Evolutionary conservation across 2,113 vertebrate species (phyloP).

Genomic region (Apistogramma diplotaenia): DNA sequence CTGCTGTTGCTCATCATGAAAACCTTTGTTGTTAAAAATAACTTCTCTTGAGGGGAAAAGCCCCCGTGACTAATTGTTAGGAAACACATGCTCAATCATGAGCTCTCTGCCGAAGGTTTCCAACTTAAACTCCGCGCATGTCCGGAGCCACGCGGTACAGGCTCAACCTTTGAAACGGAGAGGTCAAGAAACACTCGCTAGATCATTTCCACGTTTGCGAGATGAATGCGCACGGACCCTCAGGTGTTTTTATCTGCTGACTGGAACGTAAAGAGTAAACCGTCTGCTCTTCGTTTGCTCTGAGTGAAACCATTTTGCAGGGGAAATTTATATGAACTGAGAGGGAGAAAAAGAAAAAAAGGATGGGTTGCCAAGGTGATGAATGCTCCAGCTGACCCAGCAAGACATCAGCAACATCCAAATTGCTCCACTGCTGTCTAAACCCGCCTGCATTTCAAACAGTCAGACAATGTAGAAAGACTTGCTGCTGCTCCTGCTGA

Average conservation of each 20-base stretch:
- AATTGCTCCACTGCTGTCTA: slow-evolving; percentile 28
- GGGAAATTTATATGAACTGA: slow-evolving; percentile 39
- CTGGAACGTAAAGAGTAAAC: neutral
- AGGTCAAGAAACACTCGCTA: slow-evolving; percentile 62
- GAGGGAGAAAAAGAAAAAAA: neutral
- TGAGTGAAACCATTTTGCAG: slow-evolving; percentile 1
- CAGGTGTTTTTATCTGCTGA: neutral
- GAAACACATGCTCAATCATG: slow-evolving; percentile 58
- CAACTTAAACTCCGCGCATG: slow-evolving; percentile 19
- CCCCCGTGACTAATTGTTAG: slow-evolving; percentile 52
- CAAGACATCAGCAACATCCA: slow-evolving; percentile 48
- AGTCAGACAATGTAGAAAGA: neutral
- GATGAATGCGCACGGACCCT: neutral
- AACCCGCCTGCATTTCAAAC: slow-evolving; percentile 8
- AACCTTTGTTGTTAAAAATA: slow-evolving; percentile 73
- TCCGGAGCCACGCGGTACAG: slow-evolving; percentile 19
- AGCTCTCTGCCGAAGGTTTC: slow-evolving; percentile 27
- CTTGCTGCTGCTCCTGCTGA: slow-evolving; percentile 8
- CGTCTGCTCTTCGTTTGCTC: neutral
- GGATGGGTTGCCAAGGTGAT: slow-evolving; percentile 64
- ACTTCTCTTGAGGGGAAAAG: slow-evolving; percentile 44
- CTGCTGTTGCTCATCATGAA: slow-evolving; percentile 36
- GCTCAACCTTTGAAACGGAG: slow-evolving; percentile 20
- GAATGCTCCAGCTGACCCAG: slow-evolving; percentile 57
- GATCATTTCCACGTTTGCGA: slow-evolving; percentile 55